Evolutionary conservation across 2,888 invertebrate species (phyloP), one percentile per base, ranked within the genome.

Genomic region (Auanema freiburgensis): DNA sequence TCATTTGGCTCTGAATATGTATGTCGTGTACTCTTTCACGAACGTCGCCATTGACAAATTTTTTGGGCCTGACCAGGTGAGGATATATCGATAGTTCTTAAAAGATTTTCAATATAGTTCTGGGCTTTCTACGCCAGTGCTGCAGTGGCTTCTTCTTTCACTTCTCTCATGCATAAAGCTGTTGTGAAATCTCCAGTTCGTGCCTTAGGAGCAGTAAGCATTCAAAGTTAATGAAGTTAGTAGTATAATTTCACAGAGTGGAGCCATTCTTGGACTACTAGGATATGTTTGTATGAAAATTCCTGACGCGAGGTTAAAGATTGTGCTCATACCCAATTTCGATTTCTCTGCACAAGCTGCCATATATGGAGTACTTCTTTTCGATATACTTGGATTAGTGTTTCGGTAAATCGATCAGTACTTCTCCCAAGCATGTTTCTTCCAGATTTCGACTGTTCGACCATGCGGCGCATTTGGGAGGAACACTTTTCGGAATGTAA

Each of bases 401-500:
- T 84, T 69, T 24, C 57, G 69, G 66, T 70, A n/a, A n/a, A 10
- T 14, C 25, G 3, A n/a, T 6, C 16, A 40, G 21, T 51, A 4
- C 49, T 23, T 49, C 4, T 21, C 5, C n/a, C 5, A 5, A 41
- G 41, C 24, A 18, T 18, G 16, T 18, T 24, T 42, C 55, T 24
- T 63, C 92, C 65, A 89, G 92, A 49, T 98, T 95, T 93, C 90
- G 89, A 84, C 88, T 92, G 78, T 92, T 98, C 83, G 98, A 98
- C 85, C 97, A 98, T 85, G 96, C 96, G 1, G 96, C 94, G n/a
- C 97, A 98, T 89, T 88, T 98, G 70, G 94, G 95, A 18, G 97
- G 97, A 41, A 91, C 91, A 49, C 83, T 91, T 46, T 92, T 91
- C 86, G 97, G 97, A 87, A 88, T 96, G 55, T 72, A 18, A 61